Percentiles rank a stretch among this genome's conserved stretches.
Conservation (phyloP, 2,888 invertebrate genomes). For the Bugulina stolonifera region DNA sequence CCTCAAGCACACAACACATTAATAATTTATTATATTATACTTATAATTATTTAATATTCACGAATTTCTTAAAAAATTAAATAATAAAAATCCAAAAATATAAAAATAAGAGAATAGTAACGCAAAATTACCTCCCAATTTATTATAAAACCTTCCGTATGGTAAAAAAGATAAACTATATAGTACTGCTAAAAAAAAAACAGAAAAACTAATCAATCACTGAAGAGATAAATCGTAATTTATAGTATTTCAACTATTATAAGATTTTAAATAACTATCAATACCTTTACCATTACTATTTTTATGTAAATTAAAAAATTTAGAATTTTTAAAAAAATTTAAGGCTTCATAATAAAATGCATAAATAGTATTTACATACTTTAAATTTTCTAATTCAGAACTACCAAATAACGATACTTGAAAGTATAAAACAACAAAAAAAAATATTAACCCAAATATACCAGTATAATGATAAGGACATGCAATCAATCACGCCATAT, state of each 20-base stretch:
- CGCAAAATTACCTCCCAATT: neutral
- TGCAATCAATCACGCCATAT: neutral
- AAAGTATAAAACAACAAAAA: slow-evolving; percentile 1
- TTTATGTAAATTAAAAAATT: neutral
- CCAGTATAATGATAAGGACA: neutral
- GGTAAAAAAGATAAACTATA: neutral
- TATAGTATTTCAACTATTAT: neutral
- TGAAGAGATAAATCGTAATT: neutral
- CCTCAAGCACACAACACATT: too few relatives aligned
- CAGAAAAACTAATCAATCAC: neutral
- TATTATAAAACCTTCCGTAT: neutral
- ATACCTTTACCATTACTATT: too few relatives aligned
- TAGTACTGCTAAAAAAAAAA: neutral
- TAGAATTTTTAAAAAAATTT: neutral
- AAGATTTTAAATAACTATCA: neutral
- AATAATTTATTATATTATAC: neutral
- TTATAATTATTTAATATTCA: neutral
- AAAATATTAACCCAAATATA: neutral
- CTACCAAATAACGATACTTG: neutral
- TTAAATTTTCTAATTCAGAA: neutral
- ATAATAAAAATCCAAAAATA: neutral
- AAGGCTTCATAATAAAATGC: neutral
- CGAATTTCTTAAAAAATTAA: neutral
- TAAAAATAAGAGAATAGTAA: neutral
- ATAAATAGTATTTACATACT: neutral